Conservation (phyloP, 1,140 invertebrate genomes). For the Stenopsyche tienmushanensis region DNA sequence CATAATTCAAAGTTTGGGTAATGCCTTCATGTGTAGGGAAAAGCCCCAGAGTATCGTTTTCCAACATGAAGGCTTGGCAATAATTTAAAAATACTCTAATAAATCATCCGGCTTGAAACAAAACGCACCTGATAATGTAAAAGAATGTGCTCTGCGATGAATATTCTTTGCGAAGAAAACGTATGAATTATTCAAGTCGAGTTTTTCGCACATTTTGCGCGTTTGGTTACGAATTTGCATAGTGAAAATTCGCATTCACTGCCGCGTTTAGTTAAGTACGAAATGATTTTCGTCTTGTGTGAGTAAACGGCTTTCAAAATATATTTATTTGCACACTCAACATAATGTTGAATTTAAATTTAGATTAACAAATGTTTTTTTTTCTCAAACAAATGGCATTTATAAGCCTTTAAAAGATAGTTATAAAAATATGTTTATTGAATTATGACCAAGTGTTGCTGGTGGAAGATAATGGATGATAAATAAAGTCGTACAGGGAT, state of each 20-base stretch:
- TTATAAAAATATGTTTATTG: too few species aligned
- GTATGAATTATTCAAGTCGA: conserved; percentile 9
- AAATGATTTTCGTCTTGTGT: not conserved
- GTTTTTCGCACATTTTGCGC: conserved; percentile 5
- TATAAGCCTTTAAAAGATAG: too few species aligned
- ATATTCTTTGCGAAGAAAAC: conserved; percentile 17
- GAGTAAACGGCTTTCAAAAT: too few species aligned
- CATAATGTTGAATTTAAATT: too few species aligned
- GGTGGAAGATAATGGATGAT: too few species aligned
- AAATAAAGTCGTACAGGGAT: too few species aligned
- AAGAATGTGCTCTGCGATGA: conserved; percentile 8
- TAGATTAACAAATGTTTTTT: too few species aligned
- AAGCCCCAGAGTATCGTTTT: conserved; percentile 10
- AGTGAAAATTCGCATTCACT: not conserved
- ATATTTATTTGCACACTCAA: too few species aligned
- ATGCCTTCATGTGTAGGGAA: too few species aligned
- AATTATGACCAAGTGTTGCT: too few species aligned
- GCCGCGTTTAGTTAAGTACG: not conserved
- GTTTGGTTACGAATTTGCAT: not conserved
- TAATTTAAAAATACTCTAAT: conserved; percentile 17
- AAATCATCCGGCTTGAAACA: conserved; percentile 7
- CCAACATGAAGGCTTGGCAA: not conserved
- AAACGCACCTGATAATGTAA: conserved; percentile 16
- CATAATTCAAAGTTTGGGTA: too few species aligned
- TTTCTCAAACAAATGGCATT: too few species aligned